Evolutionary conservation across 2,113 vertebrate genomes (phyloP).

Genomic region (Coptodon bakossiorum): DNA sequence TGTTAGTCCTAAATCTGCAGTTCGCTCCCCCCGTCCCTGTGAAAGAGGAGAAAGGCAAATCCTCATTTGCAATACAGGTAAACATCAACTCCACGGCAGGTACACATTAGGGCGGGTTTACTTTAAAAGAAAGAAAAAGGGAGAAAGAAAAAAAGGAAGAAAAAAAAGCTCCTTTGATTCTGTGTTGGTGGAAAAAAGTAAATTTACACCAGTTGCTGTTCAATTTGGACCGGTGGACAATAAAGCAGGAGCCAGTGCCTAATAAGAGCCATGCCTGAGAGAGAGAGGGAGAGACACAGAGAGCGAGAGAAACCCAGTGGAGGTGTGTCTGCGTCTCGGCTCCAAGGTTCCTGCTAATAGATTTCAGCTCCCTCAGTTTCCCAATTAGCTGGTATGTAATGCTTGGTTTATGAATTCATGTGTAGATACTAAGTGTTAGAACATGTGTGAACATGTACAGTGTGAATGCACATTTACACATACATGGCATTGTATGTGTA

Average conservation of each 20-base stretch:
- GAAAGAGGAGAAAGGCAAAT: slow-evolving; percentile 9
- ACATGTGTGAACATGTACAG: neutral
- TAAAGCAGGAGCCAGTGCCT: slow-evolving; percentile 72
- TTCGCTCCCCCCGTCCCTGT: neutral
- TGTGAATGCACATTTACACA: neutral
- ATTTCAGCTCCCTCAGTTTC: slow-evolving; percentile 69
- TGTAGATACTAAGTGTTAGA: slow-evolving; percentile 19
- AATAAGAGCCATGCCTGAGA: slow-evolving; percentile 74
- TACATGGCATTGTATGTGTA: neutral
- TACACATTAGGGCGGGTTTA: slow-evolving; percentile 49
- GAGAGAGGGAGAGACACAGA: neutral
- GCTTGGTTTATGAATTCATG: slow-evolving; percentile 39
- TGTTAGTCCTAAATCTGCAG: neutral
- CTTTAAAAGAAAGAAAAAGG: neutral
- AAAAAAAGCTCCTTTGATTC: slow-evolving; percentile 68
- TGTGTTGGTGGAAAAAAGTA: slow-evolving; percentile 60
- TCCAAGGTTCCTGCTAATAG: slow-evolving; percentile 68
- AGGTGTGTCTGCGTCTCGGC: slow-evolving; percentile 61
- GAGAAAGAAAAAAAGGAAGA: neutral
- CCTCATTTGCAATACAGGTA: slow-evolving; percentile 47
- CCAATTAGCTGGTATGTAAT: slow-evolving; percentile 68
- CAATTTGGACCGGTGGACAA: slow-evolving; percentile 71
- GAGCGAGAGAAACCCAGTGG: slow-evolving; percentile 37
- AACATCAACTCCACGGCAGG: slow-evolving; percentile 52
- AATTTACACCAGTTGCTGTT: slow-evolving; percentile 70